Conservation (phyloP, 1,140 invertebrate species). For the Drosophila serrata region DNA sequence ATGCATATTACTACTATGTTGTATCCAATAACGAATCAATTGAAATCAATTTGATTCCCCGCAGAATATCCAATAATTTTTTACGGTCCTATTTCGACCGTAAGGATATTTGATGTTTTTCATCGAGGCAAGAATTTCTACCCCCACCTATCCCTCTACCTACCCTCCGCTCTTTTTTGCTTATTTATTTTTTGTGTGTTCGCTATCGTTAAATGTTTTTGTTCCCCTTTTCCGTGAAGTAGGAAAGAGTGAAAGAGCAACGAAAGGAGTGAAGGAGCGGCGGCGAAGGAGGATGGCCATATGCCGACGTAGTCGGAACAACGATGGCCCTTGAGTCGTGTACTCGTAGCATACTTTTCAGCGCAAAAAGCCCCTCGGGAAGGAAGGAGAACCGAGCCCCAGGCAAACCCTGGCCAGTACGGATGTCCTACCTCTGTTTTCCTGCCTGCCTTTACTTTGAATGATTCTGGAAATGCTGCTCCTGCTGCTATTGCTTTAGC, state of each 20-base stretch:
- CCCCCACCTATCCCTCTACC: neutral
- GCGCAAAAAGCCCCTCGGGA: conserved; percentile 64
- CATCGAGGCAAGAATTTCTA: conserved; percentile 35
- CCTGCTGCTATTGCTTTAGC: conserved; percentile 9
- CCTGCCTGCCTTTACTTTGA: conserved; percentile 1
- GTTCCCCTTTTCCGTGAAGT: conserved; percentile 32
- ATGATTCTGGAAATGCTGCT: neutral
- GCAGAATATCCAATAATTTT: conserved; percentile 32
- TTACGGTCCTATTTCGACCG: conserved; percentile 17
- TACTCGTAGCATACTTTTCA: conserved; percentile 74
- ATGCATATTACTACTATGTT: conserved; percentile 13
- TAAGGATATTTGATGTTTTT: conserved; percentile 52
- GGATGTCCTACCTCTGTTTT: conserved; percentile 30
- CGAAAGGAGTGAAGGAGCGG: neutral
- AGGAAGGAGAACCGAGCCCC: conserved; percentile 13
- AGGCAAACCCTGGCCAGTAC: conserved; percentile 23
- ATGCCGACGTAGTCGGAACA: conserved; percentile 53
- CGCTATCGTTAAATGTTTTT: conserved; percentile 76
- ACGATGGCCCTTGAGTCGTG: conserved; percentile 70
- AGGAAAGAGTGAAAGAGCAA: neutral
- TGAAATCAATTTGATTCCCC: conserved; percentile 33
- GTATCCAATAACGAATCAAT: conserved; percentile 36
- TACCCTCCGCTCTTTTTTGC: conserved; percentile 8
- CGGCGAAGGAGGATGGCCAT: conserved; percentile 53
- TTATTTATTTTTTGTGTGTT: conserved; percentile 39